Evolutionary conservation across 2,113 vertebrate genomes (phyloP), one percentile per base, ranked within the genome.

Genomic region (Mugil cephalus): DNA sequence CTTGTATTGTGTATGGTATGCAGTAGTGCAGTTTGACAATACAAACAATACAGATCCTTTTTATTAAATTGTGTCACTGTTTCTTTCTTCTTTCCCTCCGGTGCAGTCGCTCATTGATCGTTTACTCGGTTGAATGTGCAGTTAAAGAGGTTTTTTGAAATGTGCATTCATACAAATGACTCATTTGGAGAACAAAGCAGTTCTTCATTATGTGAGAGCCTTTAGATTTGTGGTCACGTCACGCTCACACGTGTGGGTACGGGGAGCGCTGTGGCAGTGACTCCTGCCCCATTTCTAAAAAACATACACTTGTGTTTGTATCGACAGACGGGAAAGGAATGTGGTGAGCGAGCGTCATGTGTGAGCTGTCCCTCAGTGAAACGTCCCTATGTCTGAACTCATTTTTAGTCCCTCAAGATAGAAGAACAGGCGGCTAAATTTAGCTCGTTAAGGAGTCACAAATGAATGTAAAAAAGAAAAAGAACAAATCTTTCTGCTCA

Each of bases 1-100:
- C 95, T 95, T 95, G 95, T 97, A 96, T 96, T 96, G 96, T 97
- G 96, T 97, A 96, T 97, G 96, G 97, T 97, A 98, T 96, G 96
- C 95, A 95, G 95, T 99, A 98, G 96, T 95, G 93, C 90, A 94
- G 95, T 94, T 97, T 97, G 96, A 87, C 89, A 92, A 93, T 89
- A 92, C 83, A 90, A 88, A 91, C 82, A 92, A 92, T 93, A 91
- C 90, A 93, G 90, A 93, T 85, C 54, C 87, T 88, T 91, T 92
- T 92, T 92, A 91, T 91, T 72, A 79, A 89, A 87, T 69, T 70
- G 84, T 85, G 70, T 88, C 79, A 43, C 51, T 80, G 69, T 52
- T 79, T 87, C 50, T 60, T 84, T 83, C 34, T 62, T 68, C 54
- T 7, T 82, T 38, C 54, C 21, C 24, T 39, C 19, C 43, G 48